Base-by-base conservation (phyloP, 2,797 vertebrate species). In the Neopelma chrysocephalum region DNA sequence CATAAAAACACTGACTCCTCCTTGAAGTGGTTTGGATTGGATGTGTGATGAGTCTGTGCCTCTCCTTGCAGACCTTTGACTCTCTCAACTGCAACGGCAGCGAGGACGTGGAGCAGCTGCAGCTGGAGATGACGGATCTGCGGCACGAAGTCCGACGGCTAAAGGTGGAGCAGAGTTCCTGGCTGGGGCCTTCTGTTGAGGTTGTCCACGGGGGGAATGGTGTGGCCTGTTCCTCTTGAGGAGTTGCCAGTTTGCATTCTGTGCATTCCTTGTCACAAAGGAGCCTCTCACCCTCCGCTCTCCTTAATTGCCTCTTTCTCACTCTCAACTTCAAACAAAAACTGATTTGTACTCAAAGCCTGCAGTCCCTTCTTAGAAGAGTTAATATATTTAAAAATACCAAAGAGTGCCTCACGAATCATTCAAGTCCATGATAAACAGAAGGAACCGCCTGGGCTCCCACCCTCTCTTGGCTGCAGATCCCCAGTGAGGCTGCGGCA, bases 61-160 rank as follows among this genome's bases (percentile, higher is more conserved):
- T 91, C 69, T 94, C 72, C 70, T 70, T 93, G 22, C 91, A 99
- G 99, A 98, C 98, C 4, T 98, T 98, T 10, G 98, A 99, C 50
- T 97, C 98, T 2, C 97, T 98, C 69, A 97, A 94, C 96, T 98
- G 98, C 96, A 98, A 98, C 20, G 98, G 98, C 94, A 98, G 93
- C 0, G 98, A 99, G 94, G 98, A 99, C 43, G 95, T 98, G 96
- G 98, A 99, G 87, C 98, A 98, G 94, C 98, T 99, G 92, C 98
- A 99, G 90, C 97, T 98, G 5, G 98, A 99, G 92, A 98, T 98
- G 92, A 97, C 97, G 68, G 98, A 98, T 47, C 97, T 99, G 72
- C 98, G 98, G 79, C 98, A 98, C 26, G 98, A 99, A 96, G 98
- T 98, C 91, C 98, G 97, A 71, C 97, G 98, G 93, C 97, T 99